phyloP scores from a whole-genome alignment of 2,888 invertebrate genomes.

The Gibbula magus region DNA sequence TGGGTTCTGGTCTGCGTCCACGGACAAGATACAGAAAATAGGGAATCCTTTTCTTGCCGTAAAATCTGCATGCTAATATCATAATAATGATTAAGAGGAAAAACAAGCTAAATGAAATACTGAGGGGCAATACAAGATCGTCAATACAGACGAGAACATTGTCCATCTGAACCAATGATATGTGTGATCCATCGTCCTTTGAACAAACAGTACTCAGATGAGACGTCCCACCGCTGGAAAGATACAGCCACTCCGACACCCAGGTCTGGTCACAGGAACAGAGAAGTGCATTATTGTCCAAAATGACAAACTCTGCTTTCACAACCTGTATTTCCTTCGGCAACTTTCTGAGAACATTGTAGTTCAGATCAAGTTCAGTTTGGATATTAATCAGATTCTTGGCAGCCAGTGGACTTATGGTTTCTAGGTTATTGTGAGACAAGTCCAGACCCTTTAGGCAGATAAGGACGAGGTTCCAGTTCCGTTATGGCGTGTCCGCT shows the following conservation, averaged over 20 bases:
- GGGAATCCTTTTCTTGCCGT: neutral
- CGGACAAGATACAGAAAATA: neutral
- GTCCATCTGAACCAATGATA: neutral
- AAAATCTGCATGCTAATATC: neutral
- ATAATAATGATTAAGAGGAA: neutral
- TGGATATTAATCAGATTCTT: neutral
- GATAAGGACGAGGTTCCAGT: neutral
- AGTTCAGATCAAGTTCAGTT: neutral
- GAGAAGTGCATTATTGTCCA: neutral
- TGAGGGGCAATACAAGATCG: neutral
- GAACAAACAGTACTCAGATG: neutral
- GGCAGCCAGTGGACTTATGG: neutral
- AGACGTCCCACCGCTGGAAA: neutral
- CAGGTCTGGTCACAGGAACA: neutral
- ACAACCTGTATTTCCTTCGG: conserved; percentile 1
- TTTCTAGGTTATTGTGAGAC: neutral
- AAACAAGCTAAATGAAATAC: neutral
- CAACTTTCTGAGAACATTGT: neutral
- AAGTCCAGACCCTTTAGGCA: neutral
- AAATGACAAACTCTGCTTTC: neutral
- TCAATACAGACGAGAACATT: neutral
- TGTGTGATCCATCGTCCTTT: neutral
- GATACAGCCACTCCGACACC: neutral
- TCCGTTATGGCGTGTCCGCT: neutral
- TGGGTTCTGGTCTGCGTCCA: neutral